phyloP scores from a whole-genome alignment of 2,113 vertebrate genomes.

The Psophia crepitans region DNA sequence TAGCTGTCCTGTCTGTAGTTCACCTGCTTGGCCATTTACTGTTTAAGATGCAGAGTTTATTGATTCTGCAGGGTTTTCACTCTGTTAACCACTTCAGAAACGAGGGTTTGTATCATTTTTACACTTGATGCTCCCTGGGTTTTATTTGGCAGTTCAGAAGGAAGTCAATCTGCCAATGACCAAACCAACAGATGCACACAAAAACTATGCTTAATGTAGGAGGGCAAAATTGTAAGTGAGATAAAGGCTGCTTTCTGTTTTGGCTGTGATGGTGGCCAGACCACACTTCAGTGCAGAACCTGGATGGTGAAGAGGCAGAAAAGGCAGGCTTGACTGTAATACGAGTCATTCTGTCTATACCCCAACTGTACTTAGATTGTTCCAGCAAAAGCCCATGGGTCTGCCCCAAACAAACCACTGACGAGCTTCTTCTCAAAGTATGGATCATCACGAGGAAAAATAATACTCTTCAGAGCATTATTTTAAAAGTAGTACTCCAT shows the following conservation, averaged over 20 bases:
- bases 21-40: not conserved
- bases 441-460: not conserved
- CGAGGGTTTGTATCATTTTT: not conserved
- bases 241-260: constrained; percentile 11
- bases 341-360: not conserved
- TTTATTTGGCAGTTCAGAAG: constrained; percentile 12
- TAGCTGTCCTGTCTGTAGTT: not conserved
- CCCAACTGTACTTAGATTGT: not conserved
- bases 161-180: not conserved
- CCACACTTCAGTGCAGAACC: constrained; percentile 1
- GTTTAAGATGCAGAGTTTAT: not conserved
- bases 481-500: constrained; percentile 7
- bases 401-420: not conserved
- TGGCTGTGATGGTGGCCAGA: not conserved
- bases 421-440: not conserved
- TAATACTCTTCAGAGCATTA: not conserved
- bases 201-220: not conserved
- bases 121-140: not conserved
- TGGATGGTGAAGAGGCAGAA: not conserved
- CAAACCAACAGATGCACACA: not conserved
- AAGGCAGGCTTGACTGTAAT: not conserved
- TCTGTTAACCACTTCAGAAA: not conserved
- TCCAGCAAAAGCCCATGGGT: not conserved
- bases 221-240: not conserved
- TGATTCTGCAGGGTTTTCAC: not conserved